These are phyloP conservation scores for Drosophila baimaii DNA, from an alignment of 1,140 invertebrate genomes.

Conservation along the genomic window DNA sequence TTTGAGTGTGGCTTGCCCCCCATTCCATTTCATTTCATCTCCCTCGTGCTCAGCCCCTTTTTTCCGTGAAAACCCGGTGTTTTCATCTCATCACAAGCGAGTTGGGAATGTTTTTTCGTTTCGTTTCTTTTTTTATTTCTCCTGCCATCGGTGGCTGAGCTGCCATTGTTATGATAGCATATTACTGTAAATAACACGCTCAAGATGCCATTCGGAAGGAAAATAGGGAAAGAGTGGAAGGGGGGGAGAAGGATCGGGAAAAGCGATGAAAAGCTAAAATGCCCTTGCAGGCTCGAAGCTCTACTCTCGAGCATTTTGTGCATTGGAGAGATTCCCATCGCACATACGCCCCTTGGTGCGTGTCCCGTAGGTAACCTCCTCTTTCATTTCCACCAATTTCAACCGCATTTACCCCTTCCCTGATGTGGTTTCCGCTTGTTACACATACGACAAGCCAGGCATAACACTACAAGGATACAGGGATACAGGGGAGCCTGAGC, in stretches of 20 bases:
- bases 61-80: slow-evolving; percentile 2
- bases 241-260: neutral
- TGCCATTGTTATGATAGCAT: slow-evolving; percentile 43
- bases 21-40: neutral
- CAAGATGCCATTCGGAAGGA: slow-evolving; percentile 1
- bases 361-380: neutral
- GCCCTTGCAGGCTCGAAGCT: neutral
- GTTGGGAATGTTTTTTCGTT: slow-evolving; percentile 11
- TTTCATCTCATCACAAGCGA: slow-evolving; percentile 19
- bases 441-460: slow-evolving; percentile 39
- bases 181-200: slow-evolving; percentile 50
- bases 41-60: neutral
- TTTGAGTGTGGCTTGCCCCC: neutral
- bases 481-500: too few relatives aligned
- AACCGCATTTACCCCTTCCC: neutral
- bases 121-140: slow-evolving; percentile 4
- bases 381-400: neutral
- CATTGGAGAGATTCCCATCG: neutral
- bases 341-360: neutral
- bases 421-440: slow-evolving; percentile 56
- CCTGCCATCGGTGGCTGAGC: neutral
- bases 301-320: slow-evolving; percentile 7
- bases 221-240: neutral
- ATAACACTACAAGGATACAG: slow-evolving; percentile 21
- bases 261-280: neutral